phyloP scores from a whole-genome alignment of 2,888 invertebrate genomes.

The Rhaphigaster nebulosa region DNA sequence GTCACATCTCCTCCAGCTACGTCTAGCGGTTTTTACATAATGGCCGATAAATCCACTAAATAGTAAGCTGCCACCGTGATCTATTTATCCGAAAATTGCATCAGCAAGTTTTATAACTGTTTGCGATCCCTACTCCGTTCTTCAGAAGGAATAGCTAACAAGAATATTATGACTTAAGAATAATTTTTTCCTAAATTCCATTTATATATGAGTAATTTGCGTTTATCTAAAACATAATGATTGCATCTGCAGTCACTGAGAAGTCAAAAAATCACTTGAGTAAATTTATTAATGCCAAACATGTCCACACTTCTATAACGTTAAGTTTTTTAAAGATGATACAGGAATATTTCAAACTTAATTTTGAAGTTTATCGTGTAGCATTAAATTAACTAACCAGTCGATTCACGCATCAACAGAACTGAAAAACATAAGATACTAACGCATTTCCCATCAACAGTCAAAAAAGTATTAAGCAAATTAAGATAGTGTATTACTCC shows the following conservation, averaged over 20 bases:
- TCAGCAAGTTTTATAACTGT: background rate
- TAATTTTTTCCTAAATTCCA: background rate
- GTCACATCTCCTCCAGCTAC: background rate
- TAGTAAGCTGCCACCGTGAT: background rate
- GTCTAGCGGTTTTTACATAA: conserved; percentile 23
- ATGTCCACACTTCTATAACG: no score
- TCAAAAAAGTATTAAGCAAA: no score
- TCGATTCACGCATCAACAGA: no score
- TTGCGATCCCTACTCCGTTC: background rate
- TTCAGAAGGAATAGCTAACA: background rate
- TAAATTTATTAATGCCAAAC: no score
- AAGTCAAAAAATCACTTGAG: no score
- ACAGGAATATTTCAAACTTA: no score
- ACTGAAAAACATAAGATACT: no score
- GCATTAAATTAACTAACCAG: no score
- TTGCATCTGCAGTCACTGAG: background rate
- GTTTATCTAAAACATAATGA: background rate
- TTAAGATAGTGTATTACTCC: no score
- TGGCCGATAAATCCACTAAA: conserved; percentile 17
- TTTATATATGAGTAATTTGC: background rate
- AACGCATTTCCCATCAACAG: no score
- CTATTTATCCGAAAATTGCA: background rate
- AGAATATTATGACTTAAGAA: background rate
- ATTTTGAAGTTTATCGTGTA: no score
- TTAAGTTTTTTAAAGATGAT: no score